These are phyloP conservation scores for Petromus typicus DNA, from an alignment of 2,113 vertebrate genomes.

Conservation along the genomic window DNA sequence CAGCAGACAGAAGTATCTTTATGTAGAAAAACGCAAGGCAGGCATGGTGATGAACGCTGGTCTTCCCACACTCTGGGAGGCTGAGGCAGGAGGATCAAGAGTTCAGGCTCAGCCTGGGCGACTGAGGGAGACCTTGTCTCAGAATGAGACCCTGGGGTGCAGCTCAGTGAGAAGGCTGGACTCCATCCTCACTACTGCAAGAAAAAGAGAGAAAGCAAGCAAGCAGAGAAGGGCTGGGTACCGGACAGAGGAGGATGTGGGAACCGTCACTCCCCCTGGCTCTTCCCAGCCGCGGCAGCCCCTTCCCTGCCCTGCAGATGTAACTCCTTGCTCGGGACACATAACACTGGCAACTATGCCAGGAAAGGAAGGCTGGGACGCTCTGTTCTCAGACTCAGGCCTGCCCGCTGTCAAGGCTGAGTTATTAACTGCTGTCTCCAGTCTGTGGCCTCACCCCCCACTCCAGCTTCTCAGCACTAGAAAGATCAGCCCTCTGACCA, in stretches of 20 bases:
- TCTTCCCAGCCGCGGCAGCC: no score
- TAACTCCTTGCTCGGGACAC: no score
- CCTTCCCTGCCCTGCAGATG: no score
- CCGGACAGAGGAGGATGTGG: not conserved
- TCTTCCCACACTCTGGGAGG: not conserved
- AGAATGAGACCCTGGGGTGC: not conserved
- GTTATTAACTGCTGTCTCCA: no score
- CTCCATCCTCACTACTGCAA: not conserved
- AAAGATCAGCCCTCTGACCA: no score
- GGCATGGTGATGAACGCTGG: not conserved
- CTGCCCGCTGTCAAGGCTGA: no score
- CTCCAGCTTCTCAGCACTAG: no score
- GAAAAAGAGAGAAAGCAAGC: not conserved
- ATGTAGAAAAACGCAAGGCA: not conserved
- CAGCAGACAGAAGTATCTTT: not conserved
- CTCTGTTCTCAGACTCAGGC: no score
- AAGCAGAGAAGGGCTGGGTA: not conserved
- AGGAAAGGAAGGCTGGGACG: no score
- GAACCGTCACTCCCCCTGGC: not conserved
- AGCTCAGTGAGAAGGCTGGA: not conserved
- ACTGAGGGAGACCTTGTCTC: not conserved
- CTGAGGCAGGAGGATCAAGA: not conserved
- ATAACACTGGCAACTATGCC: no score
- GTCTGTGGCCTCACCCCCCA: no score
- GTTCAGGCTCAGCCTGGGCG: not conserved